Base-by-base conservation (phyloP, 2,113 vertebrate species). In the Edolisoma coerulescens region DNA sequence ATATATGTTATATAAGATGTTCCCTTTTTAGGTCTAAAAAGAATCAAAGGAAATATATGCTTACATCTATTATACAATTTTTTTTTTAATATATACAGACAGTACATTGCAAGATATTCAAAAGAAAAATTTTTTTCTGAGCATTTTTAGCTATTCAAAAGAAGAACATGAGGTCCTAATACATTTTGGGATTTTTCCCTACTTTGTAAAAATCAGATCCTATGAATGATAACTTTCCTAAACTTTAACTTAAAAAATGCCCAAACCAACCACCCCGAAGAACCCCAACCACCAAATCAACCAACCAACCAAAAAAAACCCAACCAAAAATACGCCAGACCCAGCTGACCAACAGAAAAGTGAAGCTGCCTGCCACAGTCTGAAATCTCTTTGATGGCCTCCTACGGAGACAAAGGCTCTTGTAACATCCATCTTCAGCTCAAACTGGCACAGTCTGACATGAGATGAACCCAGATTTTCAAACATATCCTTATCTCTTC, bases 1-100 rank as follows among this genome's bases (percentile, higher is more conserved):
- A 39, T 78, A 54, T 86, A 84, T 54, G 73, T 93, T 94, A 94
- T 59, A 63, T 91, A 96, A 96, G 84, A 86, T 27, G 39, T 52
- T 87, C 52, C 8, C 3, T 87, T 94, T 94, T 74, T 84, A 78
- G 30, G 27, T 74, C 52, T 91, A 63, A 74, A 78, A 84, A 45
- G n/a, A 93, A 81, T 93, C 92, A 89, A 87, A 91, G 39, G 73
- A 93, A 94, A 82, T 84, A 82, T 64, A 92, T 3, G 5, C 61
- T 93, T 87, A 22, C 35, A 67, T 33, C 6, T 44, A 80, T 96
- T 95, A 91, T 71, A 47, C 81, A 90, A 67, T 14, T 50, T 86
- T 84, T 54, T 86, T 59, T 59, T n/a, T n/a, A n/a, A n/a, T 45
- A 4, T 21, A 45, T 73, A 39, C 3, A 78, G 30, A 35, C 12